These are phyloP conservation scores for Oreochromis aureus DNA, from an alignment of 2,113 vertebrate species.

Conservation along the genomic window DNA sequence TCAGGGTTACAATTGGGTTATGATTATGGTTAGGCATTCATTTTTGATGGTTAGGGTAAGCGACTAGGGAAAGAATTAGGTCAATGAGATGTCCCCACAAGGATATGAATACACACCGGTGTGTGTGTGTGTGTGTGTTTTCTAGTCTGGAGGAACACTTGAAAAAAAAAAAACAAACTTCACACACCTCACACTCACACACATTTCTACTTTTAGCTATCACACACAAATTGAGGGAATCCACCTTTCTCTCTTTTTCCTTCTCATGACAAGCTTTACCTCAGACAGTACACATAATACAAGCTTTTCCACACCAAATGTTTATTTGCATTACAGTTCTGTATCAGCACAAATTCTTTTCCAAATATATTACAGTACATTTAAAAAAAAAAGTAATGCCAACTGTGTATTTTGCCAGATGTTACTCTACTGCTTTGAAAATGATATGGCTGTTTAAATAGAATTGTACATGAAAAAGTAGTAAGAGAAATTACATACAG, in stretches of 20 bases:
- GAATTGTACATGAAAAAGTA: conserved; percentile 33
- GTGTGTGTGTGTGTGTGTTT: not conserved
- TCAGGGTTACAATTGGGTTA: rapidly evolving
- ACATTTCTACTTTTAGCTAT: not conserved
- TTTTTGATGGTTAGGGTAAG: not conserved
- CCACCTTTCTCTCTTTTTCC: not conserved
- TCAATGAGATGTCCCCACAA: not conserved
- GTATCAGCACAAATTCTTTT: conserved; percentile 27
- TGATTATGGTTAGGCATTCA: rapidly evolving
- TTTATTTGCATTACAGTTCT: conserved; percentile 56
- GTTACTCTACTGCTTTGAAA: not conserved
- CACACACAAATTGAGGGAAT: not conserved
- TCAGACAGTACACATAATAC: not conserved
- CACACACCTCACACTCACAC: not conserved
- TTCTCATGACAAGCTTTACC: rapidly evolving
- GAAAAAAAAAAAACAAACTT: not conserved
- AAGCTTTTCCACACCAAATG: not conserved
- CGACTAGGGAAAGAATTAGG: not conserved
- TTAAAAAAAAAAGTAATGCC: conserved; percentile 17
- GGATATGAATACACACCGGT: not conserved
- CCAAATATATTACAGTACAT: not conserved
- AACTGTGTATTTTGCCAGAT: not conserved
- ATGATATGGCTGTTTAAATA: not conserved
- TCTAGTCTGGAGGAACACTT: not conserved
- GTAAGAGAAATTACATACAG: conserved; percentile 57